These are phyloP conservation scores for Leucophenga montana DNA, from an alignment of 2,888 invertebrate species.

Conservation along the genomic window DNA sequence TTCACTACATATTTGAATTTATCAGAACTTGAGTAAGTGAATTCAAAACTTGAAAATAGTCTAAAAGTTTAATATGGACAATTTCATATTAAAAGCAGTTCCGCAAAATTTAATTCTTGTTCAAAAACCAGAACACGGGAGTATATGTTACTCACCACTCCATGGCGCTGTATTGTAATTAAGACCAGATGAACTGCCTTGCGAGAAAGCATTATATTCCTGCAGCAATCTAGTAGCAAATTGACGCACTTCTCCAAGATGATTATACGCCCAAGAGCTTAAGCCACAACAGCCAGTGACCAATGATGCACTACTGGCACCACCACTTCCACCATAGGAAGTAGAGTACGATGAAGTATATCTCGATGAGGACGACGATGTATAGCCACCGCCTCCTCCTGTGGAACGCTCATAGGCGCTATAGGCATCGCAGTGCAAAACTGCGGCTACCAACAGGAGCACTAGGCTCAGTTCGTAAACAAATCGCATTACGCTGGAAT, in stretches of 20 bases:
- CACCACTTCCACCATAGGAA: conserved; percentile 19
- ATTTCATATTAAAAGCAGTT: no score
- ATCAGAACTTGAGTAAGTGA: no score
- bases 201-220: conserved; percentile 65
- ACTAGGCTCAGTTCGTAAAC: conserved; percentile 50
- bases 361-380: conserved; percentile 40
- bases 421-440: conserved; percentile 48
- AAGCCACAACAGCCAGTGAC: conserved; percentile 47
- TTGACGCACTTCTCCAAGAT: conserved; percentile 64
- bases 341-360: conserved; percentile 45
- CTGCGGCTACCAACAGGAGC: conserved; percentile 54
- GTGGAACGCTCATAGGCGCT: conserved; percentile 18
- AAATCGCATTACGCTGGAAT: no score
- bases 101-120: no score
- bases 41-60: no score
- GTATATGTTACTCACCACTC: conserved; percentile 64
- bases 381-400: not conserved
- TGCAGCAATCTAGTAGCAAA: conserved; percentile 65
- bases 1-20: no score
- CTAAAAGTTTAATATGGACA: no score
- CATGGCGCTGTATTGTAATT: conserved; percentile 47
- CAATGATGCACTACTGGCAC: not conserved
- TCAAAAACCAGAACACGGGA: no score
- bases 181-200: conserved; percentile 46
- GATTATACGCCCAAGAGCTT: conserved; percentile 62